These are phyloP conservation scores for Delichon dasypus DNA, from an alignment of 2,797 vertebrate genomes.

Conservation along the genomic window DNA sequence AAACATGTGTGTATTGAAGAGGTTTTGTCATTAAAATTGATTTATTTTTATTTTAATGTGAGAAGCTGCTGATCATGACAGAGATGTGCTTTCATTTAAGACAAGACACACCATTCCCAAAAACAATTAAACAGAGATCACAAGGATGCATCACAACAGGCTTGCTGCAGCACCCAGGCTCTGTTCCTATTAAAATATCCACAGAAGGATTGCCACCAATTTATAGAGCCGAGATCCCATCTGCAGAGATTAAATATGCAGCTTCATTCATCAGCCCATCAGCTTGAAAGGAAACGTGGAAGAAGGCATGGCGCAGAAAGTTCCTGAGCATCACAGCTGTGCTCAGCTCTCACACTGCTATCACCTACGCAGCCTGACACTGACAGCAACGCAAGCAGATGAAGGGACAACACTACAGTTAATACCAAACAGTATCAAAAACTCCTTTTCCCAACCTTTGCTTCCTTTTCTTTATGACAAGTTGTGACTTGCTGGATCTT, in stretches of 20 bases:
- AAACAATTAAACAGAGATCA: not conserved
- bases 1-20: not conserved
- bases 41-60: not conserved
- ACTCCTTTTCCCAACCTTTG: not conserved
- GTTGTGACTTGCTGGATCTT: not conserved
- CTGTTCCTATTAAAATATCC: not conserved
- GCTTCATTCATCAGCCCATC: not conserved
- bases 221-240: not conserved
- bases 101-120: not conserved
- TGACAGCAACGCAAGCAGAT: not conserved
- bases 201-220: not conserved
- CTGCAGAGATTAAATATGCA: not conserved
- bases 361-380: not conserved
- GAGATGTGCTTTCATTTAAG: not conserved
- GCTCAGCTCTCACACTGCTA: not conserved
- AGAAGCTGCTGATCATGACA: not conserved
- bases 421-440: not conserved
- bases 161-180: fast-evolving
- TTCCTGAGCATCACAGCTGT: not conserved
- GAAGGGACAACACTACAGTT: not conserved
- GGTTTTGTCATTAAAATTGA: not conserved
- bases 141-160: not conserved
- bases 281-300: not conserved
- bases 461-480: not conserved
- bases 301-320: not conserved